Evolutionary conservation across 1,140 invertebrate species (phyloP).

Genomic region (Temnothorax curvispinosus): DNA sequence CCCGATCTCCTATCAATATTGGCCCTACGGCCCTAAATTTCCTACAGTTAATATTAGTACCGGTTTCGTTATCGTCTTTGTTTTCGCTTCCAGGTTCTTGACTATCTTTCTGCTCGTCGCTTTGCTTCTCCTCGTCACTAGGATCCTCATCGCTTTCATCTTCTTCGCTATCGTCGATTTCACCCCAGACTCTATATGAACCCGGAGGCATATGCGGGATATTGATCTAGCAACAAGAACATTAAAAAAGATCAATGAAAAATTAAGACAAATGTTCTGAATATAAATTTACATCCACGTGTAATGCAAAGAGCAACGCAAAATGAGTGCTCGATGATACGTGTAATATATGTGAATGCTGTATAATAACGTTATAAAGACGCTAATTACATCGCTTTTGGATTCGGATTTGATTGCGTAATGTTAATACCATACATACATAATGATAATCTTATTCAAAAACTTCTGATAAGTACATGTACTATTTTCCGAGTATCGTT

Average conservation of each 20-base stretch:
- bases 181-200: not conserved
- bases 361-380: not conserved
- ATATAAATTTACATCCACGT: not conserved
- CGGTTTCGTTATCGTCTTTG: not conserved
- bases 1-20: too few relatives aligned
- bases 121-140: slow-evolving; percentile 63
- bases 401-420: not conserved
- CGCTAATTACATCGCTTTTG: not conserved
- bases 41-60: too few relatives aligned
- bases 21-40: too few relatives aligned
- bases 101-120: slow-evolving; percentile 40
- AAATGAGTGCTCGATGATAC: not conserved
- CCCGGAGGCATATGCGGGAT: slow-evolving; percentile 26
- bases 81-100: slow-evolving; percentile 48
- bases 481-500: not conserved
- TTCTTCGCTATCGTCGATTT: not conserved
- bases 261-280: not conserved
- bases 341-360: not conserved
- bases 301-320: not conserved
- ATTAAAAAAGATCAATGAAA: not conserved
- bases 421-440: not conserved
- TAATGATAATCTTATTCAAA: not conserved
- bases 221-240: not conserved
- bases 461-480: not conserved
- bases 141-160: not conserved